Evolutionary conservation across 2,113 vertebrate species (phyloP).

Genomic region (Chaenocephalus aceratus): DNA sequence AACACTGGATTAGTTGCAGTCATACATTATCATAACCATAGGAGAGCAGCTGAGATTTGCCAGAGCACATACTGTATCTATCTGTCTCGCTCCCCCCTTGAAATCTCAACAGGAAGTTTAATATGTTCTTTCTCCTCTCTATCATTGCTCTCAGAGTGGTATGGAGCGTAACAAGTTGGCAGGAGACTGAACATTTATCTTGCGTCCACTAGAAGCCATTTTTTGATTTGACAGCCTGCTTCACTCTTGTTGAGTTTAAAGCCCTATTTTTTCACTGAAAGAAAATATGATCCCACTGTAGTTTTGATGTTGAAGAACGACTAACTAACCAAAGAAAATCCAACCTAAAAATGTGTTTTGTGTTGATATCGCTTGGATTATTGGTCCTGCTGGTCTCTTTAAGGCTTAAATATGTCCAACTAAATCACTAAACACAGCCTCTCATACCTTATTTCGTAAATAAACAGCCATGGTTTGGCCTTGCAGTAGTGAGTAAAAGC

Average conservation of each 20-base stretch:
- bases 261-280: not conserved
- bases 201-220: not conserved
- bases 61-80: conserved; percentile 56
- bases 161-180: conserved; percentile 50
- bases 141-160: conserved; percentile 52
- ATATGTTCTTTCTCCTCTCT: conserved; percentile 53
- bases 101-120: conserved; percentile 65
- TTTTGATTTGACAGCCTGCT: not conserved
- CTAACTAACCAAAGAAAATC: not conserved
- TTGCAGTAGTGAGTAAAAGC: not conserved
- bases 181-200: conserved; percentile 37
- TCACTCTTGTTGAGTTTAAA: conserved; percentile 2
- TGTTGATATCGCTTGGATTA: not conserved
- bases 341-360: not conserved
- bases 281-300: not conserved
- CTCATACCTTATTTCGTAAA: conserved; percentile 4
- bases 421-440: conserved; percentile 6
- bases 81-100: conserved; percentile 45
- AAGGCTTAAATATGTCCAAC: not conserved
- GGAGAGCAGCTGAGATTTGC: conserved; percentile 60
- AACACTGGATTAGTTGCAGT: conserved; percentile 66
- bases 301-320: not conserved
- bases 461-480: conserved; percentile 2
- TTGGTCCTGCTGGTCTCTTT: not conserved
- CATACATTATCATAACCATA: conserved; percentile 71